Conservation (phyloP, 37 sponge, comb jelly and placozoan species). For the Cliona cf. orientalis region DNA sequence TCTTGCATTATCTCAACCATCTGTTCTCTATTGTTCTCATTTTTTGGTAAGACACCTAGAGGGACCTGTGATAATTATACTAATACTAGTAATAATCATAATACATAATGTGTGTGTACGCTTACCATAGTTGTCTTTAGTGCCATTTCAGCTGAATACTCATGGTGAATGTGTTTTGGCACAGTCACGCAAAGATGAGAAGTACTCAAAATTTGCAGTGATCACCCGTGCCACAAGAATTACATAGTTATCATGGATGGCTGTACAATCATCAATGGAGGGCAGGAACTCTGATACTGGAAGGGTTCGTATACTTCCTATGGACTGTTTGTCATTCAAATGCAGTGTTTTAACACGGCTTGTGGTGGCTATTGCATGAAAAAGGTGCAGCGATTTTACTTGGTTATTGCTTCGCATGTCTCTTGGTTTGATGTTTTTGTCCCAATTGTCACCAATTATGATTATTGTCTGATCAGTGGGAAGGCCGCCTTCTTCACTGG, state of each 20-base stretch:
- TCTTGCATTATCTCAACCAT: conserved; percentile 23
- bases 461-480: background rate
- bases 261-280: conserved; percentile 8
- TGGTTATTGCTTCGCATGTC: background rate
- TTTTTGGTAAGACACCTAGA: conserved; percentile 19
- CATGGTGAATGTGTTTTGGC: conserved; percentile 23
- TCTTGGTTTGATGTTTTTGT: background rate
- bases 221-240: conserved; percentile 4
- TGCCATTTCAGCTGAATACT: conserved; percentile 12
- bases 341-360: background rate
- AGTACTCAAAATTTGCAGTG: conserved; percentile 7
- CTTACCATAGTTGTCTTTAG: conserved; percentile 22
- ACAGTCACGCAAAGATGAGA: background rate
- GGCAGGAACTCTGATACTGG: conserved; percentile 9
- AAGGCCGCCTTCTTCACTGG: background rate
- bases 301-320: background rate
- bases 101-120: too few species aligned
- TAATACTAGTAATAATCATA: too few species aligned
- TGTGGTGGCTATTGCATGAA: background rate
- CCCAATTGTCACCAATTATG: background rate
- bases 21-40: conserved; percentile 19
- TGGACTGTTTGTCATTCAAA: background rate
- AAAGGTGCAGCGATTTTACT: background rate
- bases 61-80: background rate
- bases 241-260: conserved; percentile 13